Conservation (phyloP, 2,797 vertebrate species). For the Arremon brunneinucha region DNA sequence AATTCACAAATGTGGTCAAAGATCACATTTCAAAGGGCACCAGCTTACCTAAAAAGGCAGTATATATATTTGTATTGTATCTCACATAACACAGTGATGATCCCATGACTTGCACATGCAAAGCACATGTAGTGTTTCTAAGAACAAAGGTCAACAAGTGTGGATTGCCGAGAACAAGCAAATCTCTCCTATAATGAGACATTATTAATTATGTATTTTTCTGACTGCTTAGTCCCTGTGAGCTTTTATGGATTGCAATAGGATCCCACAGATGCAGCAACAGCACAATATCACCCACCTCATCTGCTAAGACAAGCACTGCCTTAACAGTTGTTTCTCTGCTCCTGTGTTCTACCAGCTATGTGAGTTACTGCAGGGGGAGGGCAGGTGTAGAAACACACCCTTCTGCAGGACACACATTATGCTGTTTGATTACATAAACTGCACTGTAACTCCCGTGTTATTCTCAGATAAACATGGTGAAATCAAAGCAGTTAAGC, state of each 20-base stretch:
- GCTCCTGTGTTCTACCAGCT: background rate
- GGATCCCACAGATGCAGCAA: no score
- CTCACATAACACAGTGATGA: background rate
- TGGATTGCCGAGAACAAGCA: background rate
- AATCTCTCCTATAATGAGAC: background rate
- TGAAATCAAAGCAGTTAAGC: background rate
- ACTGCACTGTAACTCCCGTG: fast-evolving
- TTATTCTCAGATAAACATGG: background rate
- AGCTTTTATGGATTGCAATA: fast-evolving
- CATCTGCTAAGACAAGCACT: background rate
- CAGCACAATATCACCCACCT: background rate
- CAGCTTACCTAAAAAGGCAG: background rate
- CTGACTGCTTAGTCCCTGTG: background rate
- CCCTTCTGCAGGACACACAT: background rate
- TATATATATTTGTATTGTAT: background rate
- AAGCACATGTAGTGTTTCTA: background rate
- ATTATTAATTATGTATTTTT: background rate
- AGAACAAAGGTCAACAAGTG: background rate
- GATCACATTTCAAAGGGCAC: background rate
- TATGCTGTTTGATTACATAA: background rate
- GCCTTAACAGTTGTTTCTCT: background rate
- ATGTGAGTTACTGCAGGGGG: background rate
- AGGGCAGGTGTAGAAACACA: background rate
- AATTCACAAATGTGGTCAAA: background rate
- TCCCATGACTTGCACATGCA: background rate